phyloP scores from a whole-genome alignment of 2,888 invertebrate species.

The Philereme vetulata region DNA sequence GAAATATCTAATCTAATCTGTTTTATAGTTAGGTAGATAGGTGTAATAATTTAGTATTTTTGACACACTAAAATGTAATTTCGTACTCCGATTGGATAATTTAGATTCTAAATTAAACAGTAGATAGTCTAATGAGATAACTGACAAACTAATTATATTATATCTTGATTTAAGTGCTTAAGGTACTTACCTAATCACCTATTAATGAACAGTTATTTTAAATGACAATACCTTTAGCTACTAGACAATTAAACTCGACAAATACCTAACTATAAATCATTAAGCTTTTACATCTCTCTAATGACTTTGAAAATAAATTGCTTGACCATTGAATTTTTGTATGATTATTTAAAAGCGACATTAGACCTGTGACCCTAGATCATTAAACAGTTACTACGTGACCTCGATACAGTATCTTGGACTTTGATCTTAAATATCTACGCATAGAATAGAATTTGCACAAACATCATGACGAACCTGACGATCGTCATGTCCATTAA shows the following conservation, averaged over 20 bases:
- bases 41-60: too few relatives aligned
- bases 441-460: slow-evolving; percentile 6
- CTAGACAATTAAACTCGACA: slow-evolving; percentile 3
- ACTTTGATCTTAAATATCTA: slow-evolving; percentile 42
- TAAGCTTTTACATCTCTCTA: not conserved
- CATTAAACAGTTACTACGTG: slow-evolving; percentile 19
- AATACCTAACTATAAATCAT: slow-evolving; percentile 4
- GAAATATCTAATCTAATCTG: too few relatives aligned
- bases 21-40: too few relatives aligned
- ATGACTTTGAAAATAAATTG: slow-evolving; percentile 5
- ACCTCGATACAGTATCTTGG: slow-evolving; percentile 36
- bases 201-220: not conserved
- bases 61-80: too few relatives aligned
- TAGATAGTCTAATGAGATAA: not conserved
- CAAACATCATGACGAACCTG: slow-evolving; percentile 29
- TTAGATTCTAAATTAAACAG: not conserved
- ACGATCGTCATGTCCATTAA: slow-evolving; percentile 38
- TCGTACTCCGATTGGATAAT: not conserved
- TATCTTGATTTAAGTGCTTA: not conserved
- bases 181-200: not conserved
- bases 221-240: slow-evolving; percentile 5
- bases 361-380: slow-evolving; percentile 30
- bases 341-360: slow-evolving; percentile 26
- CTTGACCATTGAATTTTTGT: slow-evolving; percentile 16
- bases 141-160: not conserved